Percentiles rank a stretch among this genome's conserved stretches.
These are phyloP conservation scores for Pangasianodon gigas DNA, from an alignment of 2,113 vertebrate species.

Conservation along the genomic window DNA sequence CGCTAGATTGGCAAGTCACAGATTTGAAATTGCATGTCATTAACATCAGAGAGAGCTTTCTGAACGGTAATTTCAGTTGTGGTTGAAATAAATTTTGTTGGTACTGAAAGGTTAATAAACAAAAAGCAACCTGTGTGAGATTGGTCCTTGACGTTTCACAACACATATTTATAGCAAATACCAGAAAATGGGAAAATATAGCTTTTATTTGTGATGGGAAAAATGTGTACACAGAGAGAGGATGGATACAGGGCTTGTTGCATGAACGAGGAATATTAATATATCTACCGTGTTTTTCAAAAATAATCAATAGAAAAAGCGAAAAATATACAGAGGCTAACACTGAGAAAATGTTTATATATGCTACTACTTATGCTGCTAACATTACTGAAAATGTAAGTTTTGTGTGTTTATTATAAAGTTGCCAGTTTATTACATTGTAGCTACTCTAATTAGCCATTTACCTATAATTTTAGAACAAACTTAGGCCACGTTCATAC, in stretches of 20 bases:
- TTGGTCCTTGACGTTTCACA: constrained; percentile 16
- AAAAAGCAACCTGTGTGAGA: not conserved
- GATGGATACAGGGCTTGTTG: not conserved
- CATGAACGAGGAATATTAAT: not conserved
- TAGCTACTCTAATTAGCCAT: not conserved
- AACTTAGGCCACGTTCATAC: not conserved
- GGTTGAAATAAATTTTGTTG: constrained; percentile 23
- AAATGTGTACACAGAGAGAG: not conserved
- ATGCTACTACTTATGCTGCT: not conserved
- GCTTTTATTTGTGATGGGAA: not conserved
- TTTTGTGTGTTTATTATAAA: not conserved
- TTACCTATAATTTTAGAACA: not conserved
- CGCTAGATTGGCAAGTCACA: constrained; percentile 28
- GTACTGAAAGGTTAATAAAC: constrained; percentile 37
- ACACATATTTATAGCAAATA: not conserved
- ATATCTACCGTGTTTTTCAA: not conserved
- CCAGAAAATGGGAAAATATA: not conserved
- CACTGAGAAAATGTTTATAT: not conserved
- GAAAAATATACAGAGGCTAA: not conserved
- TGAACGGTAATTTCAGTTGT: constrained; percentile 14
- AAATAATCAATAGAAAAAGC: not conserved
- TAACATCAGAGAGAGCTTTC: constrained; percentile 25
- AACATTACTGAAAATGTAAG: not conserved
- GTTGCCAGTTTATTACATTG: not conserved
- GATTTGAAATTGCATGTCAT: constrained; percentile 45